A percentile compares a stretch with the other conserved stretches of the same genome.
Evolutionary conservation across 2,113 vertebrate species (phyloP).

Genomic region (Axis porcinus): DNA sequence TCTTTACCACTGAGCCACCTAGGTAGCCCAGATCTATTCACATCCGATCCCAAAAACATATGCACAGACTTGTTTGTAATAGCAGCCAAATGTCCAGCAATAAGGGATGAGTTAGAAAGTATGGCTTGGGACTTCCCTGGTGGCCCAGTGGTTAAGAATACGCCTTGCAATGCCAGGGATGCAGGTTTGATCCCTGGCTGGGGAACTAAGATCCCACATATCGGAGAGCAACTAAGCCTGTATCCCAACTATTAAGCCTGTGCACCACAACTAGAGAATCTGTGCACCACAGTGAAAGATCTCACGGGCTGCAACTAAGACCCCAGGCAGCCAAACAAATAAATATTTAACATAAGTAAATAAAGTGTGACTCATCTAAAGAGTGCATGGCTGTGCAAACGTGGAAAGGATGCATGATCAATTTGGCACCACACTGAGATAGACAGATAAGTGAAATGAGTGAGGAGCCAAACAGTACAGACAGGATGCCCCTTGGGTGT

Average conservation of each 20-base stretch:
- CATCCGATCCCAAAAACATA: background rate
- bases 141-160: background rate
- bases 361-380: background rate
- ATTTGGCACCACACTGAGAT: background rate
- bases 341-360: background rate
- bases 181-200: background rate
- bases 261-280: background rate
- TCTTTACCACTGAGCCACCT: background rate
- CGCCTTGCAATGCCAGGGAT: accelerated
- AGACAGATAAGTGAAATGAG: background rate
- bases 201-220: background rate
- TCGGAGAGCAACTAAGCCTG: background rate
- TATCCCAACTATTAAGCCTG: background rate
- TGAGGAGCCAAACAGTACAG: background rate
- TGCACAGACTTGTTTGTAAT: background rate
- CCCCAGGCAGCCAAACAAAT: background rate
- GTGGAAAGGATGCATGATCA: background rate
- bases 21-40: background rate
- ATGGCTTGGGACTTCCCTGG: background rate
- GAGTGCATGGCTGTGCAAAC: background rate
- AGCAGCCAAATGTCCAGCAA: background rate
- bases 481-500: accelerated
- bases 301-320: background rate
- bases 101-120: background rate
- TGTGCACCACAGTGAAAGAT: background rate